Percentiles rank a stretch among this genome's conserved stretches.
Conservation (phyloP, 2,888 invertebrate species). For the Pseudoips prasinana region DNA sequence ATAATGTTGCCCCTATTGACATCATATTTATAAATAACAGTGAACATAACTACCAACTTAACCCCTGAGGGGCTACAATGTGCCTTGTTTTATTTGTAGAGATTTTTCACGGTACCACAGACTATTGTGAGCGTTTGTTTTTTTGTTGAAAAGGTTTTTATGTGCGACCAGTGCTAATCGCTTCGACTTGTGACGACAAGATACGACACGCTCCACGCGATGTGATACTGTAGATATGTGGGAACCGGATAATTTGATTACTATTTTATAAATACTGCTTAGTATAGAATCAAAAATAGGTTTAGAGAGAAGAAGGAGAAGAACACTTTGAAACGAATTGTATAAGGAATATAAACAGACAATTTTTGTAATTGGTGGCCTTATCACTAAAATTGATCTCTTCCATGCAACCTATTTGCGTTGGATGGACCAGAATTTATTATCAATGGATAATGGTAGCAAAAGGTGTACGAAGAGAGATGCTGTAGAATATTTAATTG, state of each 20-base stretch:
- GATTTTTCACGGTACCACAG: constrained; percentile 62
- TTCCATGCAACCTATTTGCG: no score
- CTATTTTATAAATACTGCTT: no score
- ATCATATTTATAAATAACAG: neutral
- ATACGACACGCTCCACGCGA: constrained; percentile 54
- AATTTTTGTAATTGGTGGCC: no score
- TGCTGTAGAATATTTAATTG: no score
- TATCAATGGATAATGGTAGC: no score
- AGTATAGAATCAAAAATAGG: no score
- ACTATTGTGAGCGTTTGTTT: constrained; percentile 51
- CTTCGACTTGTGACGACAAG: constrained; percentile 66
- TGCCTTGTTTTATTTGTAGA: constrained; percentile 59
- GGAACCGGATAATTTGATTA: constrained; percentile 34
- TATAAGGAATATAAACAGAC: no score
- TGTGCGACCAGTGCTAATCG: constrained; percentile 52
- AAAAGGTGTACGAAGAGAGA: no score
- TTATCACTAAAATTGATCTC: no score
- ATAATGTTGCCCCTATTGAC: neutral
- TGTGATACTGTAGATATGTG: constrained; percentile 11
- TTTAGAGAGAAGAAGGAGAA: no score
- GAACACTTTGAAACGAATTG: no score
- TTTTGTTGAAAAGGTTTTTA: constrained; percentile 39
- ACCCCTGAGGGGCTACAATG: constrained; percentile 13
- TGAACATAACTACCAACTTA: neutral
- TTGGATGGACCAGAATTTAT: no score